A percentile compares a stretch with the other conserved stretches of the same genome.
Evolutionary conservation across 2,888 invertebrate genomes (phyloP).

Genomic region (Entomobrya proxima): DNA sequence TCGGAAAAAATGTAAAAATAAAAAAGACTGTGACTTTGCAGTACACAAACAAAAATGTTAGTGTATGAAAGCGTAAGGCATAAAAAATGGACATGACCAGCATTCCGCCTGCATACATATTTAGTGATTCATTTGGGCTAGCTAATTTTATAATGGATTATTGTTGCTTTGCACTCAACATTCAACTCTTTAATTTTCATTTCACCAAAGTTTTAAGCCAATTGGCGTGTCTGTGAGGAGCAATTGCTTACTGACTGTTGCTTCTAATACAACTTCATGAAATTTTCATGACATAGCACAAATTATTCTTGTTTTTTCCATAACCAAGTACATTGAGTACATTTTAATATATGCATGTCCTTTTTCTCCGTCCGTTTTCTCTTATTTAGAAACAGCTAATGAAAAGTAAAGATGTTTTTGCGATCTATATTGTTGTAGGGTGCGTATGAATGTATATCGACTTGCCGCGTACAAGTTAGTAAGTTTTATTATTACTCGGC

Average conservation of each 20-base stretch:
- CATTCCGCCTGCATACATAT: too few relatives aligned
- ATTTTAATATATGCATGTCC: neutral
- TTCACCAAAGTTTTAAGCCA: constrained; percentile 25
- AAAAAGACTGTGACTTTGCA: neutral
- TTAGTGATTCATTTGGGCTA: neutral
- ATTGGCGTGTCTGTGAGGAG: constrained; percentile 32
- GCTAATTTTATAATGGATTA: constrained; percentile 2
- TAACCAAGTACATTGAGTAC: neutral
- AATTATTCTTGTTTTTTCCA: constrained; percentile 54
- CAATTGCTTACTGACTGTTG: neutral
- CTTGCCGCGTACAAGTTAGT: neutral
- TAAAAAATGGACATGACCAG: neutral
- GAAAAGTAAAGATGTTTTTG: neutral
- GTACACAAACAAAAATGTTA: neutral
- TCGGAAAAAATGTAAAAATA: neutral
- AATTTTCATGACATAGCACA: constrained; percentile 62
- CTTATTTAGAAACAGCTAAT: neutral
- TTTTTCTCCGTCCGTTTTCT: constrained; percentile 10
- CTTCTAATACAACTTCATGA: constrained; percentile 57
- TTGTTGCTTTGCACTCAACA: neutral
- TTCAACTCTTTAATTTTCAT: neutral
- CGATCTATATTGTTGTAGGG: neutral
- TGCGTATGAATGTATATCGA: neutral
- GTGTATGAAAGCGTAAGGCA: neutral
- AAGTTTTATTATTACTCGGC: neutral